These are phyloP conservation scores for Melanaphis sacchari DNA, from an alignment of 1,140 invertebrate species.

Conservation along the genomic window DNA sequence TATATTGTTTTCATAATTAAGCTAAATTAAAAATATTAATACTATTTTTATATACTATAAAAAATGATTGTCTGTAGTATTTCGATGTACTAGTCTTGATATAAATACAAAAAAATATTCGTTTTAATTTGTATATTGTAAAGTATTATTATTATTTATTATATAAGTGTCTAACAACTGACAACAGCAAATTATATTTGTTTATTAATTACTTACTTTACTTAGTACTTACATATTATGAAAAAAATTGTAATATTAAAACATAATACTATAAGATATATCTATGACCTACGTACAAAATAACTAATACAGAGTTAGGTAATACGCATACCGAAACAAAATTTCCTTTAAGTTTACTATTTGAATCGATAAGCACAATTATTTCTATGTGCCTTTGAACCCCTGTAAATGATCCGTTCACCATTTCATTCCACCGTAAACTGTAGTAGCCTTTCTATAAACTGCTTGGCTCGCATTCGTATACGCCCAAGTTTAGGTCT, in stretches of 20 bases:
- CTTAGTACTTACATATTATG: too few relatives aligned
- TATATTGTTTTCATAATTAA: background rate
- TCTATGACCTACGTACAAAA: background rate
- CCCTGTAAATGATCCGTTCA: conserved; percentile 4
- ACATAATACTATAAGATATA: background rate
- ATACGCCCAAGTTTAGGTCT: background rate
- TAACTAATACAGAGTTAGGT: background rate
- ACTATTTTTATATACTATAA: too few relatives aligned
- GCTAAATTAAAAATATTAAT: background rate
- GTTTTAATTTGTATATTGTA: background rate
- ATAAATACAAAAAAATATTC: background rate
- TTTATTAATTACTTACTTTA: too few relatives aligned
- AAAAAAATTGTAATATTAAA: too few relatives aligned
- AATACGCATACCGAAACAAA: background rate
- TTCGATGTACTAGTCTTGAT: too few relatives aligned
- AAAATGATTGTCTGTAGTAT: too few relatives aligned
- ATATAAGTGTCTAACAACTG: too few relatives aligned
- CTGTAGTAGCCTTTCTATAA: background rate
- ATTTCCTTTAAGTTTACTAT: background rate
- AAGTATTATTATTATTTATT: too few relatives aligned
- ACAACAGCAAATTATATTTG: too few relatives aligned
- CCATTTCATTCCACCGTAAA: background rate
- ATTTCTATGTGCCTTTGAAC: background rate
- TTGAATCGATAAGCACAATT: conserved; percentile 22
- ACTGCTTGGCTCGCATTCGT: conserved; percentile 16